phyloP scores from a whole-genome alignment of 2,797 vertebrate genomes.

The Gallinago nigripennis region DNA sequence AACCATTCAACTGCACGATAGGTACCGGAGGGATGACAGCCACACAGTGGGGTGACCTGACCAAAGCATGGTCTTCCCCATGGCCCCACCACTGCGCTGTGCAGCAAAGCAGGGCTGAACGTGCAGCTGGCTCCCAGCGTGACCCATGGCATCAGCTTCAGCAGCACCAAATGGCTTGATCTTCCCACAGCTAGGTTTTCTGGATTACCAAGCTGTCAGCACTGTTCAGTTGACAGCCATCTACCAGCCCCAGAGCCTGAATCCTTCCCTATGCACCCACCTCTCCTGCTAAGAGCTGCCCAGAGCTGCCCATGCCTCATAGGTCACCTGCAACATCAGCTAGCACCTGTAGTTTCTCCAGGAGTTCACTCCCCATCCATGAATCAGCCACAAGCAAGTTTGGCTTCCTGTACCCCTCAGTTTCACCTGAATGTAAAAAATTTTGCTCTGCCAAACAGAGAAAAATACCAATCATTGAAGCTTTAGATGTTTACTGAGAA shows the following conservation, averaged over 20 bases:
- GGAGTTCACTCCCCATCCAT: neutral
- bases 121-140: accelerated
- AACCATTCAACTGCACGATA: neutral
- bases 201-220: neutral
- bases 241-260: neutral
- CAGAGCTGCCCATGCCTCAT: neutral
- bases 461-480: neutral
- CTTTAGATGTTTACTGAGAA: neutral
- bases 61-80: accelerated
- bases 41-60: neutral
- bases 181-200: neutral
- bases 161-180: neutral
- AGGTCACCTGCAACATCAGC: neutral
- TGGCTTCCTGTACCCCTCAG: neutral
- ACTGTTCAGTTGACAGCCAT: neutral
- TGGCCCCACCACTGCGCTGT: neutral
- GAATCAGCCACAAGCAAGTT: neutral
- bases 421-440: neutral
- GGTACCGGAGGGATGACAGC: neutral
- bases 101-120: neutral
- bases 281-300: accelerated
- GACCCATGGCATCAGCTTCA: neutral
- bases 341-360: neutral
- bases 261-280: neutral
- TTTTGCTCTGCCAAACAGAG: neutral